Base-by-base conservation (phyloP, 2,888 invertebrate species). In the Drosophila austrosaltans region DNA sequence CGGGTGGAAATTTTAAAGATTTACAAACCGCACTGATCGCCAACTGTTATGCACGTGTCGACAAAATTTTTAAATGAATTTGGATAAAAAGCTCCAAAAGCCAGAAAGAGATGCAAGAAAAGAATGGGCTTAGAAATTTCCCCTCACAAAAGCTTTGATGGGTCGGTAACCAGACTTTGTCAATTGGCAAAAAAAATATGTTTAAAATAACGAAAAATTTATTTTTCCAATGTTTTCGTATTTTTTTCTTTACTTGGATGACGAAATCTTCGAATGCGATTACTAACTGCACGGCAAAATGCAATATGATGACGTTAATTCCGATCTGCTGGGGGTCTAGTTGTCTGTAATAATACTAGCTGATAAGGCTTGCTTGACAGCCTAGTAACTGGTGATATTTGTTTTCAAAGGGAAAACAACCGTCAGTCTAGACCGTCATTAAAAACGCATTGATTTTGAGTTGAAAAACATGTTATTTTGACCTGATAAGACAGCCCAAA, bases 401-500 rank as follows among this genome's bases (percentile, higher is more conserved):
- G 40, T 32, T 22, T 48, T 53, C 59, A 20, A 62, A 56, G 42
- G 42, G 66, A 71, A 64, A 67, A 86, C 63, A 83, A 69, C 66
- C 64, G 28, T 16, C 28, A 54, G 32, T 53, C 30, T 32, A 22
- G 28, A 42, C 66, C 89, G 89, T 83, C 82, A 84, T 70, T 61
- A 57, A 69, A 44, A 63, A 69, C 58, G 57, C 56, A 58, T 44
- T 42, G 72, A 71, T 69, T 72, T 77, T 78, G 73, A 61, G 58
- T 66, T 81, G 76, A 84, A 85, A 78, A 87, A 90, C 88, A 90
- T 90, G 86, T 89, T 89, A 72, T 89, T 85, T 74, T 63, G 69
- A 30, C 56, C 66, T 72, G 89, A 85, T 89, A 85, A 85, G 76
- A 7, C 22, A 48, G 25, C 10, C 10, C 61, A n/a, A 62, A 66